Evolutionary conservation across 1,140 invertebrate species (phyloP), one percentile per base, ranked within the genome.

Genomic region (Trichonephila inaurata): DNA sequence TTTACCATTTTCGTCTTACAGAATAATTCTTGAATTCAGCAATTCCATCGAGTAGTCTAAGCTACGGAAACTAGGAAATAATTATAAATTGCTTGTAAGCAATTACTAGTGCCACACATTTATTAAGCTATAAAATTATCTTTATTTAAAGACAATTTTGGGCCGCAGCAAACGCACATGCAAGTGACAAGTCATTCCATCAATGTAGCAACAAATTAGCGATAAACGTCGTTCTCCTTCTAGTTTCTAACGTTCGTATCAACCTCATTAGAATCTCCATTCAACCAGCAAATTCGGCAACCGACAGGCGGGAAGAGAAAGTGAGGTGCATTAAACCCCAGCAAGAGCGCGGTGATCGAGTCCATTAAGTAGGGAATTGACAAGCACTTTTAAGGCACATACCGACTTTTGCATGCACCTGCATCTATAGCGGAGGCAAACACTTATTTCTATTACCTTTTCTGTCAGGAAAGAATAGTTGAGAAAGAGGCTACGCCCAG

Each of bases 371-470:
- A 44, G 64, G 19, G 18, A 40, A 64, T 51, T 61, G 62, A 89
- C 87, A 69, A n/a, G 40, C 33, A 40, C 66, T 69, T 69, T 89
- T 89, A 60, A 87, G 60, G 85, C 18, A 62, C 18, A 62, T 89
- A 51, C 40, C 69, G 58, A 85, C 90, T 91, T 89, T 91, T 91
- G 81, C 90, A 83, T 85, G 33, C 77, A 91, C 89, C 89, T 91
- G 90, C 77, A 85, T 28, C 69, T n/a, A 51, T 10, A 51, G 88
- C 24, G 44, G 66, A 28, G 21, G 40, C 61, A 83, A 91, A 85
- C 90, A 91, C 90, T 83, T 85, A 83, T 91, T 91, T 91, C 90
- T 91, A 91, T 91, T 91, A 91, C 90, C 69, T 83, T 85, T 91
- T 40, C 77, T 51, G 58, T 64, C 77, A 66, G 90, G 61, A 64